Base-by-base conservation (phyloP, 2,888 invertebrate species). In the Drosophila testacea region DNA sequence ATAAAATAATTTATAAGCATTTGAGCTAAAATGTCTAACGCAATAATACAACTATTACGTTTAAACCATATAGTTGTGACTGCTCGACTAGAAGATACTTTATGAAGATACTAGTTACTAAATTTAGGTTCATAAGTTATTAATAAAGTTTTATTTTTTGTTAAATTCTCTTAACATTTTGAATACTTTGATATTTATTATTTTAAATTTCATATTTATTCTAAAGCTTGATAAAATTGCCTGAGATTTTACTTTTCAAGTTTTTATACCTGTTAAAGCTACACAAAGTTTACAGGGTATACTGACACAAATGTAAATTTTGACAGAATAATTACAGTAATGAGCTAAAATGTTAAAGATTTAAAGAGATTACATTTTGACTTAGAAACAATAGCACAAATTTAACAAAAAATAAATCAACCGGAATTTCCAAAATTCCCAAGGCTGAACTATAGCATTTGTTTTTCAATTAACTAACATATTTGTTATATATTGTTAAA, bases 1-100 rank as follows among this genome's bases (percentile, higher is more conserved):
- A 78, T 65, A 54, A 47, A 67, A 32, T 66, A 63, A 77, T 73
- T 59, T 66, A 62, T 27, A 52, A 27, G 42, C 38, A 46, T 13
- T 28, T 9, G 30, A 44, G 46, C 10, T 41, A 42, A 32, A 42
- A 36, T 55, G 16, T 5, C 28, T 22, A 30, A 9, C 44, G 11
- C 34, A 44, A 44, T 34, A 52, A 32, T 38, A 50, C 64, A 44
- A 47, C 27, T 48, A 39, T 4, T 16, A 42, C 30, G 32, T 34
- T 4, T 11, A 36, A 27, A 7, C 32, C 0, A 2, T 6, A 44
- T 36, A 4, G 11, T 11, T 44, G 44, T 9, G 27, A 4, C 5
- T n/a, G 47, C 36, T 56, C 6, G 22, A 50, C 54, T 32, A 42
- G n/a, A 3, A 44, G 6, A 44, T 22, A 22, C 22, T 56, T 44